These are phyloP conservation scores for Copsychus sechellarum DNA, from an alignment of 2,113 vertebrate species.

Conservation along the genomic window DNA sequence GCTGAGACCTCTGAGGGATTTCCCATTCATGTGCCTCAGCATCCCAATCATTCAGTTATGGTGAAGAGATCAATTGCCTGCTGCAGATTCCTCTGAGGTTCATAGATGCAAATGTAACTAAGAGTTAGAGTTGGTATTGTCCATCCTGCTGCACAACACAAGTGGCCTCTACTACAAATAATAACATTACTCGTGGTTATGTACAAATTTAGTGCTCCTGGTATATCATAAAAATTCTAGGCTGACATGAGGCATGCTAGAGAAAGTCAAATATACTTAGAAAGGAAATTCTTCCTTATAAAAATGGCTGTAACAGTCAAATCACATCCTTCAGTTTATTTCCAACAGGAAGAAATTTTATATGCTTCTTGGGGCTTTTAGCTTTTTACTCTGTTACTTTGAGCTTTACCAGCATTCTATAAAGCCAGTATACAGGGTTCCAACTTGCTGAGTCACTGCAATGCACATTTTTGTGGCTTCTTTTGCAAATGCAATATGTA, in stretches of 20 bases:
- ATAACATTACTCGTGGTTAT: not conserved
- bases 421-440: conserved; percentile 56
- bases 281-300: conserved; percentile 41
- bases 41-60: not conserved
- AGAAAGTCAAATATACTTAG: conserved; percentile 17
- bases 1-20: not conserved
- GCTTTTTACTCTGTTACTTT: conserved; percentile 67
- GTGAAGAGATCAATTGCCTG: not conserved
- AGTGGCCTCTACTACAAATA: not conserved
- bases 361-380: conserved; percentile 40
- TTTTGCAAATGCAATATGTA: conserved; percentile 47
- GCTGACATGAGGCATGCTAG: not conserved
- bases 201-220: not conserved
- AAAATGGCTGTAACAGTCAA: conserved; percentile 31
- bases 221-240: not conserved
- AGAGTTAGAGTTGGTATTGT: not conserved
- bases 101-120: not conserved
- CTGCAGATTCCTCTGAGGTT: not conserved
- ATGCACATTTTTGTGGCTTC: conserved; percentile 55
- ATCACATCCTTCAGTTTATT: conserved; percentile 57
- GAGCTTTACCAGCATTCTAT: conserved; percentile 54
- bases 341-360: conserved; percentile 58
- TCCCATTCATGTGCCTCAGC: not conserved
- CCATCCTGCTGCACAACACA: not conserved
- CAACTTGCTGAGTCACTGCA: conserved; percentile 63